Percentiles rank a stretch among this genome's conserved stretches.
Conservation (phyloP, 1,140 invertebrate species). For the Hesperophylax magnus region DNA sequence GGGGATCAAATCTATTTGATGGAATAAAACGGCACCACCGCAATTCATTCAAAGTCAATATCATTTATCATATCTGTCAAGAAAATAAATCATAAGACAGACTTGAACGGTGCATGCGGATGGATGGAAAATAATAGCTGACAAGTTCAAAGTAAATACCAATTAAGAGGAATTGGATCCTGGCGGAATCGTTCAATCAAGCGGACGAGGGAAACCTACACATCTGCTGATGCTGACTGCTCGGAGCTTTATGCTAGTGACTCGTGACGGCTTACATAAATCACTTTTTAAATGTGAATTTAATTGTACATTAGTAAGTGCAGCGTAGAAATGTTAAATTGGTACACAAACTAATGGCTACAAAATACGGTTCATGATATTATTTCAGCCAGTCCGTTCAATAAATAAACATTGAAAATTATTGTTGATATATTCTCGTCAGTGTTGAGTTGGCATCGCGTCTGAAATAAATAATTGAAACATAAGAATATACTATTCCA, state of each 20-base stretch:
- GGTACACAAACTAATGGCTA: too few relatives aligned
- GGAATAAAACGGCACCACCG: too few relatives aligned
- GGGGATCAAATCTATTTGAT: too few relatives aligned
- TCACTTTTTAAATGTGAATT: constrained; percentile 7
- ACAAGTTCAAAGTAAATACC: constrained; percentile 30
- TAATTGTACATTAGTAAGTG: not conserved
- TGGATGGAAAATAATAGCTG: constrained; percentile 6
- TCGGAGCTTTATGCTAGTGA: not conserved
- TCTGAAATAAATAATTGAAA: too few relatives aligned
- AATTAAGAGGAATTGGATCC: constrained; percentile 9
- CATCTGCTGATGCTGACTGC: not conserved
- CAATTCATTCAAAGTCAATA: not conserved
- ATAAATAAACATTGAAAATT: too few relatives aligned
- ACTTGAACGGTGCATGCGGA: constrained; percentile 9
- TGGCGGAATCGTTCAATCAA: not conserved
- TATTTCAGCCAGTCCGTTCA: too few relatives aligned
- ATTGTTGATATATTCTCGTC: too few relatives aligned
- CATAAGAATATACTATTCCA: too few relatives aligned
- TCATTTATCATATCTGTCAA: constrained; percentile 8
- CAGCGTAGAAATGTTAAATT: not conserved
- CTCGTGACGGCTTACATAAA: not conserved
- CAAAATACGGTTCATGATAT: too few relatives aligned
- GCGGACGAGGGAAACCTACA: not conserved
- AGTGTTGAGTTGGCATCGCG: too few relatives aligned
- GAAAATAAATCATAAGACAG: constrained; percentile 17